These are phyloP conservation scores for Acrobasis repandana DNA, from an alignment of 2,888 invertebrate species.

Conservation along the genomic window DNA sequence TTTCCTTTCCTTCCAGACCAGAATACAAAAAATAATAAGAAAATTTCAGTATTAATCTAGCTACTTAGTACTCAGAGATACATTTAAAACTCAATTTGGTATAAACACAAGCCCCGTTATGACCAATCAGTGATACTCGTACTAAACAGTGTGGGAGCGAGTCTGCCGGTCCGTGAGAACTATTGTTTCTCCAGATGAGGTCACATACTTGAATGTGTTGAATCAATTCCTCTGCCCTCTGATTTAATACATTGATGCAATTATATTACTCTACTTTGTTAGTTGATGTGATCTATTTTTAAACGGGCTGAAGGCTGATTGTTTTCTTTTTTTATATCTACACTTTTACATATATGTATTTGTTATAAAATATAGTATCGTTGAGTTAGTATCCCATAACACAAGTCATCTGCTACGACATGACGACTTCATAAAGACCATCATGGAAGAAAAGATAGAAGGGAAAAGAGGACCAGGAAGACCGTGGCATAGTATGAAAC, in stretches of 20 bases:
- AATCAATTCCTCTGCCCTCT: slow-evolving; percentile 40
- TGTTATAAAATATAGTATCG: too few species aligned
- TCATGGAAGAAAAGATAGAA: too few species aligned
- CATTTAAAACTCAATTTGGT: slow-evolving; percentile 36
- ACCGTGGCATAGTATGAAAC: too few species aligned
- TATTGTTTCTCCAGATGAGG: slow-evolving; percentile 68
- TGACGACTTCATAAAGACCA: too few species aligned
- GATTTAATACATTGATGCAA: slow-evolving; percentile 32
- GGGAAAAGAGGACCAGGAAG: too few species aligned
- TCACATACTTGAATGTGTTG: slow-evolving; percentile 57
- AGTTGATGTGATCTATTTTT: slow-evolving; percentile 3
- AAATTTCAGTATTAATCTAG: neutral
- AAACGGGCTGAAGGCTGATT: neutral
- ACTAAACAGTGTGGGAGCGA: slow-evolving; percentile 67
- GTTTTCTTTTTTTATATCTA: too few species aligned
- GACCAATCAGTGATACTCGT: slow-evolving; percentile 71
- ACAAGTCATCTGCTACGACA: too few species aligned
- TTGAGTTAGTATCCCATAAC: too few species aligned
- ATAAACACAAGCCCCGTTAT: slow-evolving; percentile 57
- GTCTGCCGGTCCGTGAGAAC: slow-evolving; percentile 67
- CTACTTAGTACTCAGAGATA: slow-evolving; percentile 25
- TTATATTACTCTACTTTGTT: slow-evolving; percentile 30
- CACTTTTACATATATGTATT: too few species aligned
- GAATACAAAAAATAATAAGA: neutral
- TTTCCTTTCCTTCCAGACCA: too few species aligned